These are phyloP conservation scores for Hycleus phaleratus DNA, from an alignment of 1,140 invertebrate genomes.

Conservation along the genomic window DNA sequence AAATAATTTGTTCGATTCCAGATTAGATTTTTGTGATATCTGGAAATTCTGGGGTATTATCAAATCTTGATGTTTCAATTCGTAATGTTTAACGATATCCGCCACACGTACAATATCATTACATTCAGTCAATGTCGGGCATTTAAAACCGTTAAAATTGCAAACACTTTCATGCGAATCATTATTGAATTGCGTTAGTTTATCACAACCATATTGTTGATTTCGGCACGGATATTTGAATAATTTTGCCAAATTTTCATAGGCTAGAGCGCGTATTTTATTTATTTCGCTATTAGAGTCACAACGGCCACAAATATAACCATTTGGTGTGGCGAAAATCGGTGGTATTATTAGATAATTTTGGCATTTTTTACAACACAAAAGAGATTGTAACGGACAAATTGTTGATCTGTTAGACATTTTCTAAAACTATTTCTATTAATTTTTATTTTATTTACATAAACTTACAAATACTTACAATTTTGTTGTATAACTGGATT, in stretches of 20 bases:
- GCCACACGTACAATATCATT: slow-evolving; percentile 6
- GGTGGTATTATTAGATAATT: no score
- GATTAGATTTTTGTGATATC: not conserved
- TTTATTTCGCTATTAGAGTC: not conserved
- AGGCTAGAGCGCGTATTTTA: not conserved
- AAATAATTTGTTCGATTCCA: no score
- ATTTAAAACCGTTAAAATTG: not conserved
- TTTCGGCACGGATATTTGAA: slow-evolving; percentile 17
- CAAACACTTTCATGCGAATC: slow-evolving; percentile 16
- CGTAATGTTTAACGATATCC: slow-evolving; percentile 24
- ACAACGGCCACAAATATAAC: slow-evolving; percentile 14
- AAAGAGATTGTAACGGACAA: no score
- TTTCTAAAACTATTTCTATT: no score
- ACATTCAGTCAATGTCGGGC: slow-evolving; percentile 19
- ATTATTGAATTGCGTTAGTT: slow-evolving; percentile 7
- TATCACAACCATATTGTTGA: slow-evolving; percentile 9
- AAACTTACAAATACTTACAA: no score
- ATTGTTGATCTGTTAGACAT: no score
- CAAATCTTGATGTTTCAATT: slow-evolving; percentile 9
- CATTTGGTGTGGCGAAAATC: no score
- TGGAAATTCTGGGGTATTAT: slow-evolving; percentile 11
- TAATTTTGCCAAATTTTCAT: slow-evolving; percentile 12
- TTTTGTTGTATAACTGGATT: no score
- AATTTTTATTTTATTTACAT: no score
- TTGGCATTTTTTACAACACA: no score